phyloP scores from a whole-genome alignment of 2,888 invertebrate species.

The Anarsia innoxiella region DNA sequence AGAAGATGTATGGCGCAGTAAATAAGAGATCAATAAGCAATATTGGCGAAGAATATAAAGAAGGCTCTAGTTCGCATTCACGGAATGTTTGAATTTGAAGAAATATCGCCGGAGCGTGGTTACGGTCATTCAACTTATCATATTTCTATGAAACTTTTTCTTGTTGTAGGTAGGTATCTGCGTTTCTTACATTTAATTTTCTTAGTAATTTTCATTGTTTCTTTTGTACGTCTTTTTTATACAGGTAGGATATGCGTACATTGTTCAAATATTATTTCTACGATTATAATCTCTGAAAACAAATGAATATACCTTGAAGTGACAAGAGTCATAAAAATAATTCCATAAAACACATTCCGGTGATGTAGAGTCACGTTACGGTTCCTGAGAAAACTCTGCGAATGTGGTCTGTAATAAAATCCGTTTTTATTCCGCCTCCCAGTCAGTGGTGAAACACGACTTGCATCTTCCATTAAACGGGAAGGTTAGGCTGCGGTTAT shows the following conservation, averaged over 20 bases:
- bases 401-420: constrained; percentile 13
- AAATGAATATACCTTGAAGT: constrained; percentile 1
- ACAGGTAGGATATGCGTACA: too few relatives aligned
- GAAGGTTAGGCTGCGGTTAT: constrained; percentile 11
- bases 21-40: constrained; percentile 28
- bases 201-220: too few relatives aligned
- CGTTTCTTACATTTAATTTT: too few relatives aligned
- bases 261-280: too few relatives aligned
- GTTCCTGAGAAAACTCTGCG: neutral
- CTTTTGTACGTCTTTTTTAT: too few relatives aligned
- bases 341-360: constrained; percentile 4
- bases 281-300: too few relatives aligned
- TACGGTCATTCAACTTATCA: neutral
- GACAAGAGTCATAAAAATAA: neutral
- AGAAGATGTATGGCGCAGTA: constrained; percentile 17
- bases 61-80: constrained; percentile 13
- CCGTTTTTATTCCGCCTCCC: constrained; percentile 15
- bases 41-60: constrained; percentile 26
- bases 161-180: too few relatives aligned
- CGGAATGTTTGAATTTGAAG: constrained; percentile 10
- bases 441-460: constrained; percentile 15
- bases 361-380: constrained; percentile 2
- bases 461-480: constrained; percentile 20
- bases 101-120: constrained; percentile 13
- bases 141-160: too few relatives aligned